Evolutionary conservation across 2,113 vertebrate species (phyloP).

Genomic region (Gallinago undulata): DNA sequence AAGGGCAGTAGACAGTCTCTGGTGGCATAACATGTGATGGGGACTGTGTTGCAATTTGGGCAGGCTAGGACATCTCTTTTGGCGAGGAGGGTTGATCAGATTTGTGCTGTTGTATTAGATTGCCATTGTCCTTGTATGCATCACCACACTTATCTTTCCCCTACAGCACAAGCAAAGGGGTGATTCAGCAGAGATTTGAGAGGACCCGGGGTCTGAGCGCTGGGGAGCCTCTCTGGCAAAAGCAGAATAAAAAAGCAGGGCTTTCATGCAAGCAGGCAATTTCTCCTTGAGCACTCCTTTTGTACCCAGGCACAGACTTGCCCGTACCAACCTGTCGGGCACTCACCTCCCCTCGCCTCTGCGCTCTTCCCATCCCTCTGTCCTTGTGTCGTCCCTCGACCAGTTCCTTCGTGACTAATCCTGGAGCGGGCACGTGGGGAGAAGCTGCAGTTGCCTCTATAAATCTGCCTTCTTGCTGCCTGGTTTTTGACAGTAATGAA

Average conservation of each 20-base stretch:
- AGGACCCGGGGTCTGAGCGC: neutral
- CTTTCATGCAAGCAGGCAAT: neutral
- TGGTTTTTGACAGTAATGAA: slow-evolving; percentile 37
- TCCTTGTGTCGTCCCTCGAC: accelerated
- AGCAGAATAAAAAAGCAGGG: neutral
- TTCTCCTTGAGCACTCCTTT: neutral
- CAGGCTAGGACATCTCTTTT: neutral
- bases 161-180: neutral
- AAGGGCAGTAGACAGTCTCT: slow-evolving; percentile 12
- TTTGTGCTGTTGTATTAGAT: neutral
- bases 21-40: neutral
- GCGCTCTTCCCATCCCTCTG: neutral
- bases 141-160: neutral
- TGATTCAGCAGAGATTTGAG: neutral
- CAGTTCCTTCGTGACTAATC: neutral
- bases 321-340: neutral
- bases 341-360: neutral
- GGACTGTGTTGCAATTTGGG: neutral
- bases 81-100: neutral
- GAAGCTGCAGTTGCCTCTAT: neutral
- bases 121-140: neutral
- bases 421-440: accelerated
- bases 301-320: neutral
- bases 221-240: neutral
- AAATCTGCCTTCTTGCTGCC: slow-evolving; percentile 24